Base-by-base conservation (phyloP, 2,797 vertebrate species). In the Thunnus albacares region DNA sequence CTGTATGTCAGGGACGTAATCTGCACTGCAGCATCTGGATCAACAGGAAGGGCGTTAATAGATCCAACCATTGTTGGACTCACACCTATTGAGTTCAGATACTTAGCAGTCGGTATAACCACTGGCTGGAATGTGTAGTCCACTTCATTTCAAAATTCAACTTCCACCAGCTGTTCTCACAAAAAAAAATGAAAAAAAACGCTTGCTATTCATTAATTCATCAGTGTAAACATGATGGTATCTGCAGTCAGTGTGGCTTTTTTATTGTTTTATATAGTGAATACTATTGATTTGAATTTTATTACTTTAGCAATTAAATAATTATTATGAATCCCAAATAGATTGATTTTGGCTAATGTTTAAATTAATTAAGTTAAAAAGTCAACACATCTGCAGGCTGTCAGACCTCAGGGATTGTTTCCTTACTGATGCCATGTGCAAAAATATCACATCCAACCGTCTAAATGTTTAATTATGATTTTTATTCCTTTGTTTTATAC, bases 1-100 rank as follows among this genome's bases (percentile, higher is more conserved):
- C 45, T 49, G 45, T 49, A 94, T 91, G 93, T 89, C 92, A 87
- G 85, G 82, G 91, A 89, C 80, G 86, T 90, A 89, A 89, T 92
- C 90, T 85, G 75, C 81, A 67, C 79, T 14, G 66, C 71, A 80
- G 89, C 93, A 94, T 94, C 90, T 93, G 92, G 90, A 94, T 84
- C 30, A 11, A 60, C 12, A 45, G 80, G 79, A 89, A 76, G 64
- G 53, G 77, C 81, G 77, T 83, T 86, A 76, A 73, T 62, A 26
- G 51, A 68, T 45, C 45, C 63, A 68, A 14, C 63, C 65, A 75
- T 87, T 86, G 84, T 82, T 68, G 45, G 28, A 77, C 43, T 68
- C 58, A 56, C 73, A 60, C 79, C 70, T 60, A 17, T 15, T 60
- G 49, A 51, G 35, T 49, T 74, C 18, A 72, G 22, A 17, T 71